Percentiles rank a stretch among this genome's conserved stretches.
These are phyloP conservation scores for Lagopus muta DNA, from an alignment of 2,113 vertebrate genomes.

Conservation along the genomic window DNA sequence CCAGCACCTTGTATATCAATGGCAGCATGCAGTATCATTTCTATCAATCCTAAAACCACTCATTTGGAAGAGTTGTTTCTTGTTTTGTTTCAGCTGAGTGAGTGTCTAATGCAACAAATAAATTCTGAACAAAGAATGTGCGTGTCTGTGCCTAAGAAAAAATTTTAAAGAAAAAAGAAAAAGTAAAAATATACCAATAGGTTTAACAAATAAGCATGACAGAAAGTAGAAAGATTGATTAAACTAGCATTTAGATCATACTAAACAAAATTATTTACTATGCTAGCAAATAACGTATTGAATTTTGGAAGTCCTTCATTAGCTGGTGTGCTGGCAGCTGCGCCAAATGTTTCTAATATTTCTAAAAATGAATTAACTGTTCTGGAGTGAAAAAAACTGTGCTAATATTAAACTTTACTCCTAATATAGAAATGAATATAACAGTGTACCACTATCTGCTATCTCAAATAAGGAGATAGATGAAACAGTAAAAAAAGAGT, in stretches of 20 bases:
- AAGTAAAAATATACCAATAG: not conserved
- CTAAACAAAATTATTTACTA: too few species aligned
- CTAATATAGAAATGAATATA: not conserved
- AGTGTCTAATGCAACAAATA: not conserved
- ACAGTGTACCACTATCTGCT: not conserved
- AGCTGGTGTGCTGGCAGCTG: not conserved
- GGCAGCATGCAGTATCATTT: not conserved
- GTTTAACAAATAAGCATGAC: not conserved
- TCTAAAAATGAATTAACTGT: not conserved
- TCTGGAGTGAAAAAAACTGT: not conserved
- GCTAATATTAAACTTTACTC: not conserved
- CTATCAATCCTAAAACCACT: not conserved
- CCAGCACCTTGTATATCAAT: not conserved
- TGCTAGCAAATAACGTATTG: not conserved
- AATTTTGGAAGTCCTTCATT: constrained; percentile 30
- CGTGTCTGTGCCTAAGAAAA: not conserved
- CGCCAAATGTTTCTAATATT: not conserved
- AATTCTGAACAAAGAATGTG: not conserved
- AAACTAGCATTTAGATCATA: not conserved
- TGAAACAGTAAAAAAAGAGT: not conserved
- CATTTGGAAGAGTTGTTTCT: not conserved
- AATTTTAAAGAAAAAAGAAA: not conserved
- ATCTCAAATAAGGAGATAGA: not conserved
- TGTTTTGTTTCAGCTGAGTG: not conserved
- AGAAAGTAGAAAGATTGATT: constrained; percentile 48